phyloP scores from a whole-genome alignment of 1,140 invertebrate genomes.

The Euura lappo region DNA sequence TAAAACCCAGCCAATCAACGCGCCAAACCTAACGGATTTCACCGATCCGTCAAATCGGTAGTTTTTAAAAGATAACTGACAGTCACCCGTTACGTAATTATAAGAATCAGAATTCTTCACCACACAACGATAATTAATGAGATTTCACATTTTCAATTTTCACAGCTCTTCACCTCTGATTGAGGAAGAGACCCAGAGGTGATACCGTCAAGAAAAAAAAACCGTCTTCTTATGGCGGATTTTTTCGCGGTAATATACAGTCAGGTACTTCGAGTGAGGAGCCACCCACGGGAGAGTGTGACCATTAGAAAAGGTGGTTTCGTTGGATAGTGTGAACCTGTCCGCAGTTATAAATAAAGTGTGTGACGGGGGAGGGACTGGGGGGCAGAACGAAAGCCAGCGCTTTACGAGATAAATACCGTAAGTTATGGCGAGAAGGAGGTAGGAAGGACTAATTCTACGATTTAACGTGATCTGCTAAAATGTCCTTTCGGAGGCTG shows the following conservation, averaged over 20 bases:
- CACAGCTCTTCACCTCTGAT: no score
- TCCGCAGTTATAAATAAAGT: conserved; percentile 49
- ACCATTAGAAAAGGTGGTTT: background rate
- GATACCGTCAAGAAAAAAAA: background rate
- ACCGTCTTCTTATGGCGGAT: background rate
- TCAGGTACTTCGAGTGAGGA: no score
- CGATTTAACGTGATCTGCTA: conserved; percentile 48
- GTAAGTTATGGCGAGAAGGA: conserved; percentile 44
- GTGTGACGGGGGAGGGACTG: background rate
- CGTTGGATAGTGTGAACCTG: conserved; percentile 42
- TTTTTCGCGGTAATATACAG: background rate
- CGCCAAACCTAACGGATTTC: no score
- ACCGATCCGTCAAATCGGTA: no score
- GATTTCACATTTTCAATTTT: no score
- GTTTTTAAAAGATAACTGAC: no score
- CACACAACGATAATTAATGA: no score
- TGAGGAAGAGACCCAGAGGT: no score
- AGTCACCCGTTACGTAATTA: no score
- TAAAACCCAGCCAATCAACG: no score
- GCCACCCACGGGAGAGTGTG: background rate
- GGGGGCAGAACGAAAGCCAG: conserved; percentile 44
- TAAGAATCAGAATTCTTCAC: no score
- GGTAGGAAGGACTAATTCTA: conserved; percentile 40
- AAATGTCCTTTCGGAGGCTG: conserved; percentile 25
- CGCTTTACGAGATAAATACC: conserved; percentile 47